Conservation (phyloP, 2,797 vertebrate genomes). For the Leptoclinus maculatus region DNA sequence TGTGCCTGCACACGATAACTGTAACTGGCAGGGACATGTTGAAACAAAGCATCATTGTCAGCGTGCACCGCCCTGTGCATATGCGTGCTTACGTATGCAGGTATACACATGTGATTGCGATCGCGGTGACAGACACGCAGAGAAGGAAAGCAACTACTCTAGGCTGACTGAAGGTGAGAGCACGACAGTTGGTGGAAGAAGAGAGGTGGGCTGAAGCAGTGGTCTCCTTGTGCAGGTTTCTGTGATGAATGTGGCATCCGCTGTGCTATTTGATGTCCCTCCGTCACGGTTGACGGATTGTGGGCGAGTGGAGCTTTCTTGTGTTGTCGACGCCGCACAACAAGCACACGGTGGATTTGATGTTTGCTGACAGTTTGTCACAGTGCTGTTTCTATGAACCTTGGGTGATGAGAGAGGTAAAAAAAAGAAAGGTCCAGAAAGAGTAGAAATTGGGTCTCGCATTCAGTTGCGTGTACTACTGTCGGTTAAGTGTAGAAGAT, state of each 20-base stretch:
- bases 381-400: slow-evolving; percentile 58
- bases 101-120: slow-evolving; percentile 9
- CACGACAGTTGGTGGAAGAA: slow-evolving; percentile 20
- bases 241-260: slow-evolving; percentile 66
- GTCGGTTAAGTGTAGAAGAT: slow-evolving; percentile 27
- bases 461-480: slow-evolving; percentile 47
- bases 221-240: slow-evolving; percentile 54
- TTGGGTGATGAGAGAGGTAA: slow-evolving; percentile 17
- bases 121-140: slow-evolving; percentile 30
- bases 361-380: slow-evolving; percentile 74
- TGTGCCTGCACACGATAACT: slow-evolving; percentile 27
- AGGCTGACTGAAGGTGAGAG: slow-evolving; percentile 48
- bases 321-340: slow-evolving; percentile 69
- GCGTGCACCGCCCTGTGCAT: slow-evolving; percentile 9
- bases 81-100: slow-evolving; percentile 20
- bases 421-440: slow-evolving; percentile 26
- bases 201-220: slow-evolving; percentile 45
- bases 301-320: slow-evolving; percentile 62
- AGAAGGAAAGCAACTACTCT: slow-evolving; percentile 23
- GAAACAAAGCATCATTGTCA: slow-evolving; percentile 37
- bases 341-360: slow-evolving; percentile 67
- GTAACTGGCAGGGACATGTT: slow-evolving; percentile 41
- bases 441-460: slow-evolving; percentile 37
- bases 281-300: slow-evolving; percentile 71
- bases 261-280: slow-evolving; percentile 66